Conservation (phyloP, 2,888 invertebrate species). For the Buathra laborator region DNA sequence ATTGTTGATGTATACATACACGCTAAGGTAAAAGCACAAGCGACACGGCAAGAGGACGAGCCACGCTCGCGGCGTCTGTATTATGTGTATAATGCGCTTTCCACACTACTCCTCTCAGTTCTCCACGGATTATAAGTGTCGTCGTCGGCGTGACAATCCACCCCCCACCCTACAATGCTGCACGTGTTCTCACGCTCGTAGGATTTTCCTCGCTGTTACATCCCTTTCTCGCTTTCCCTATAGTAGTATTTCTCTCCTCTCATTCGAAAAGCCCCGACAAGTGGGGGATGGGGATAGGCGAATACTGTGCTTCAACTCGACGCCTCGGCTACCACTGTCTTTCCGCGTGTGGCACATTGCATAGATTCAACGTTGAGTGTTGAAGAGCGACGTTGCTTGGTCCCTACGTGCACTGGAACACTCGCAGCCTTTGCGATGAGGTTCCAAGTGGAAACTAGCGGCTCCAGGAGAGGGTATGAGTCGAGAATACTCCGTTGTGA, state of each 20-base stretch:
- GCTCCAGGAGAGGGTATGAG: background rate
- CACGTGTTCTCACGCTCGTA: background rate
- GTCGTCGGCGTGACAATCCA: conserved; percentile 1
- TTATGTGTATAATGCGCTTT: conserved; percentile 47
- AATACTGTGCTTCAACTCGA: conserved; percentile 17
- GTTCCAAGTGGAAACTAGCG: conserved; percentile 16
- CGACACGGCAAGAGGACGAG: background rate
- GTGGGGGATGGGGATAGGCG: conserved; percentile 3
- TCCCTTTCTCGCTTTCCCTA: conserved; percentile 34
- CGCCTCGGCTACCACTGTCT: conserved; percentile 1
- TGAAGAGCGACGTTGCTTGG: conserved; percentile 23
- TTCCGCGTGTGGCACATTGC: background rate
- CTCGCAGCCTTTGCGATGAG: background rate
- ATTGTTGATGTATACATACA: background rate
- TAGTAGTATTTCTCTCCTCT: conserved; percentile 8
- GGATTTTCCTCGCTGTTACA: conserved; percentile 37
- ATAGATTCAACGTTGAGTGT: background rate
- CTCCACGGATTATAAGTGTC: conserved; percentile 47
- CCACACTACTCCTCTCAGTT: conserved; percentile 7
- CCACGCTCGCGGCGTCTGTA: conserved; percentile 25
- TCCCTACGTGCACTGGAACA: background rate
- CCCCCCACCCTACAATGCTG: background rate
- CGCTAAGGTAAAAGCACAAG: background rate
- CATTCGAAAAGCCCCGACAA: conserved; percentile 10
- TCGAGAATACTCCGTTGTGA: background rate